A percentile compares a stretch with the other conserved stretches of the same genome.
phyloP scores from a whole-genome alignment of 2,113 vertebrate species.

The Platysternon megacephalum region DNA sequence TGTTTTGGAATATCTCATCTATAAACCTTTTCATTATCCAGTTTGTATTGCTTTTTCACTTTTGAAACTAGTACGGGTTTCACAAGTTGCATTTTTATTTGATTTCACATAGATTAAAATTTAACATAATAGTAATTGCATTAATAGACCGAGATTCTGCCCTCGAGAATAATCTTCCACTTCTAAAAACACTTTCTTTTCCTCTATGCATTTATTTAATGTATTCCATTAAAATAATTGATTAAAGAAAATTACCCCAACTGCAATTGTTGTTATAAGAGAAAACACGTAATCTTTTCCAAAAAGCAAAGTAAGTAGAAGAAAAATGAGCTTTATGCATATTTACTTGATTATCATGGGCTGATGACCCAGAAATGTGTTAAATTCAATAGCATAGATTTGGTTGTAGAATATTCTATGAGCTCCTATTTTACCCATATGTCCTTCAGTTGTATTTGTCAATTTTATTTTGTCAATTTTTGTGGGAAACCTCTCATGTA shows the following conservation, averaged over 20 bases:
- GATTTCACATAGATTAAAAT: background rate
- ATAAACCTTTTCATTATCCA: background rate
- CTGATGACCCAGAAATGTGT: background rate
- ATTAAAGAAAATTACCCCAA: background rate
- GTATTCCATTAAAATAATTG: background rate
- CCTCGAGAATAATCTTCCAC: background rate
- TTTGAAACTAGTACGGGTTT: background rate
- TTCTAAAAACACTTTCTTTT: background rate
- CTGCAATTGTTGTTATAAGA: background rate
- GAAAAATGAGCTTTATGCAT: background rate
- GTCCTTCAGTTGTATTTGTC: background rate
- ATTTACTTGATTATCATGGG: background rate
- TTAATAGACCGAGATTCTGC: background rate
- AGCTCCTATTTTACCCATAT: background rate
- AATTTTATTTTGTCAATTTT: background rate
- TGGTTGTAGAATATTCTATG: background rate
- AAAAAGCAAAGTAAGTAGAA: background rate
- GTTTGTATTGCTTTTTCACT: background rate
- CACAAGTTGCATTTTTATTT: background rate
- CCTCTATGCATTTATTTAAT: background rate
- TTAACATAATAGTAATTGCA: background rate
- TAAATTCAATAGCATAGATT: background rate
- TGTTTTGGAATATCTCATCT: background rate
- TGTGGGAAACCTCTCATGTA: background rate
- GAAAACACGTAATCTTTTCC: background rate